A percentile compares a stretch with the other conserved stretches of the same genome.
Conservation (phyloP, 2,797 vertebrate species). For the Acanthopagrus latus region DNA sequence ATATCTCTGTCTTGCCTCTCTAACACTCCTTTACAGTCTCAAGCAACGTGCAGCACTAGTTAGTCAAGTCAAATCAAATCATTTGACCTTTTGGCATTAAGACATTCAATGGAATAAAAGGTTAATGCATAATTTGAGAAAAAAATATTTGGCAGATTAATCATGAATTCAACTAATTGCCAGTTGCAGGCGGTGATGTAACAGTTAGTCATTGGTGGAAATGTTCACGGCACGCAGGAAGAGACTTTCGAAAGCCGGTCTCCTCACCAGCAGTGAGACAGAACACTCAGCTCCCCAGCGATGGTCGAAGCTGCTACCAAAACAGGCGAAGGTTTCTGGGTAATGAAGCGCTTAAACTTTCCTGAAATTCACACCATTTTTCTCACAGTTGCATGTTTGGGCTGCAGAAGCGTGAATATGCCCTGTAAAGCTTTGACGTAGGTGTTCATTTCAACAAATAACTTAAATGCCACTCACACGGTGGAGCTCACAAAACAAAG, state of each 20-base stretch:
- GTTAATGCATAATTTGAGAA: neutral
- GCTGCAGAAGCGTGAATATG: constrained; percentile 9
- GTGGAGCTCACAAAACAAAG: neutral
- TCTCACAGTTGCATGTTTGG: constrained; percentile 2
- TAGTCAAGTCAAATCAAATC: neutral
- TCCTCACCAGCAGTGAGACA: neutral
- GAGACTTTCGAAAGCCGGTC: neutral
- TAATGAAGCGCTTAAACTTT: constrained; percentile 5
- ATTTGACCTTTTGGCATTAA: too few species aligned
- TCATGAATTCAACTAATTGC: neutral
- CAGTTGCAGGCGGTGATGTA: neutral
- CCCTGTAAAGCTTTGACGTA: neutral
- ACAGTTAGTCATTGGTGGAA: neutral
- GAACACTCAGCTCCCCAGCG: neutral
- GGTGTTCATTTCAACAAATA: constrained; percentile 6
- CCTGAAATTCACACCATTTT: neutral
- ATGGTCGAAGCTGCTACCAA: neutral
- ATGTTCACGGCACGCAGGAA: neutral
- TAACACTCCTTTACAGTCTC: too few species aligned
- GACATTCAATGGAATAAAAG: neutral
- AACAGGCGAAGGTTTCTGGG: neutral
- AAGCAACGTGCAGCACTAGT: too few species aligned
- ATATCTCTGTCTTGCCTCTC: too few species aligned
- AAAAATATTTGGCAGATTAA: neutral
- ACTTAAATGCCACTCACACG: neutral